Percentiles rank a stretch among this genome's conserved stretches.
Evolutionary conservation across 35 echinoderm and acorn worm genomes (phyloP).

Genomic region (Patiria miniata): DNA sequence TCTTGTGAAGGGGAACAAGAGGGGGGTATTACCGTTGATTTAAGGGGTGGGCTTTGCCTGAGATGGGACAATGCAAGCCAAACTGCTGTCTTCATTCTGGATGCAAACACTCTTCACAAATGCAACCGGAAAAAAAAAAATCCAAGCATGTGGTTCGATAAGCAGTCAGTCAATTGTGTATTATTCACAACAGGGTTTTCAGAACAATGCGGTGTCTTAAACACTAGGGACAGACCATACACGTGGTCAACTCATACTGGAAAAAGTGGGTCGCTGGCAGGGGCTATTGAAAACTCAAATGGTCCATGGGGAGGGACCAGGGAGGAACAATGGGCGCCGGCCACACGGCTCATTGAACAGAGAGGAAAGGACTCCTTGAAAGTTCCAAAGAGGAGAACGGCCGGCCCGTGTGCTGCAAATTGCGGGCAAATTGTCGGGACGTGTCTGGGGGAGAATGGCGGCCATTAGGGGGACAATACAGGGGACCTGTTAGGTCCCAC

Average conservation of each 20-base stretch:
- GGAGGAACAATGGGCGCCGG: background rate
- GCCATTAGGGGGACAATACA: slow-evolving; percentile 7
- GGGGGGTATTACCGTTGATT: slow-evolving; percentile 5
- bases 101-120: background rate
- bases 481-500: background rate
- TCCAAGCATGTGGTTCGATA: background rate
- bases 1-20: background rate
- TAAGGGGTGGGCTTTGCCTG: background rate
- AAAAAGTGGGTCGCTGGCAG: background rate
- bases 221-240: background rate
- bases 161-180: slow-evolving; percentile 13
- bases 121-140: background rate
- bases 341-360: background rate
- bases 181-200: background rate
- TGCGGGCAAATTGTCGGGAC: background rate
- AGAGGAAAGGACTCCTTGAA: background rate
- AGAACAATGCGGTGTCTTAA: slow-evolving; percentile 8
- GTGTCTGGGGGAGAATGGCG: background rate
- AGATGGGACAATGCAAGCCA: background rate
- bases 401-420: background rate
- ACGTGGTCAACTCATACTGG: background rate
- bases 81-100: background rate
- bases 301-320: background rate
- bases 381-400: background rate
- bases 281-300: background rate